Evolutionary conservation across 2,113 vertebrate genomes (phyloP).

Genomic region (Verasper variegatus): DNA sequence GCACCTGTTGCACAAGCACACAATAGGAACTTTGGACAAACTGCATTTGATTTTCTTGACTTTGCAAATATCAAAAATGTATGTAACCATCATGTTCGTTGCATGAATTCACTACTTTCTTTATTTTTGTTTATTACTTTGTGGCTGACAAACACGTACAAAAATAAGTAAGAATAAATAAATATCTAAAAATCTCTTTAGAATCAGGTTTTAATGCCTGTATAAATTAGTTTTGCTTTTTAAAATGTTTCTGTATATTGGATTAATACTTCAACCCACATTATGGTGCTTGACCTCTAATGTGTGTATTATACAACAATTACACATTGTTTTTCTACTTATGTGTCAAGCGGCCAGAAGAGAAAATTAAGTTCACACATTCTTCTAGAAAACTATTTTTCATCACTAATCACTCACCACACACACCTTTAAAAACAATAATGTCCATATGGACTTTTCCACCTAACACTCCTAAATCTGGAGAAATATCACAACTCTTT

Average conservation of each 20-base stretch:
- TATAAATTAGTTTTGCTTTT: not conserved
- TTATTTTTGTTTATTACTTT: not conserved
- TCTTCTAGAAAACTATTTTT: not conserved
- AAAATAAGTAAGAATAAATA: no score
- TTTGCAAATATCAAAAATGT: constrained; percentile 4
- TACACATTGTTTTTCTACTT: not conserved
- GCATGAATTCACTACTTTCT: not conserved
- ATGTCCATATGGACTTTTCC: not conserved
- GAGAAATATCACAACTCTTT: not conserved
- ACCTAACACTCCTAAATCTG: not conserved
- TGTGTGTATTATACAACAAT: no score
- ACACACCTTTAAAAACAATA: not conserved
- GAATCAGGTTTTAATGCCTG: not conserved
- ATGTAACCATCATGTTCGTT: not conserved
- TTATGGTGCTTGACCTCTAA: not conserved
- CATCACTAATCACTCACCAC: not conserved
- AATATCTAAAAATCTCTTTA: not conserved
- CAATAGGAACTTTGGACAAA: not conserved
- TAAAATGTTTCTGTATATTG: not conserved
- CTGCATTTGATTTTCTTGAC: constrained; percentile 6
- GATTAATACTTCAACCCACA: constrained; percentile 6
- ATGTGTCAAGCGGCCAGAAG: not conserved
- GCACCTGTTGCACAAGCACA: constrained; percentile 62
- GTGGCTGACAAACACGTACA: no score
- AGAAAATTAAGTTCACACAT: constrained; percentile 4